Evolutionary conservation across 2,888 invertebrate species (phyloP).

Genomic region (Seladonia tumulorum): DNA sequence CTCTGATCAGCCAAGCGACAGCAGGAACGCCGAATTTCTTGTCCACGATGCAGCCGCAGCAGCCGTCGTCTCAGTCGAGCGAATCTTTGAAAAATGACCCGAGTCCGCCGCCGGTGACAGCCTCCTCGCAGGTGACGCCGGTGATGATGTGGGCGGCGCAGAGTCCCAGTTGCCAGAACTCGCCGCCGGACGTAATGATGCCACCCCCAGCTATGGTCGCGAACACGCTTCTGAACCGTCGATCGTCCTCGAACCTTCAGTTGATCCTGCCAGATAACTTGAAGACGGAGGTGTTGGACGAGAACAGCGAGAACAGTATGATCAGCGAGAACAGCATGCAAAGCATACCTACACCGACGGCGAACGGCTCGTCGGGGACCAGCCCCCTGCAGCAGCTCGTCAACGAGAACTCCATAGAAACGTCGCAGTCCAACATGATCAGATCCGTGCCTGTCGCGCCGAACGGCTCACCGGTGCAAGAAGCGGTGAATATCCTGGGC

Average conservation of each 20-base stretch:
- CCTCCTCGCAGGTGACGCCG: conserved; percentile 76
- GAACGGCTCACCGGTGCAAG: conserved; percentile 77
- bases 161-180: conserved; percentile 69
- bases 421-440: conserved; percentile 72
- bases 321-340: conserved; percentile 83
- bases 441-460: conserved; percentile 73
- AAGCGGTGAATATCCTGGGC: conserved; percentile 77
- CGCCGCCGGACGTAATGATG: conserved; percentile 88
- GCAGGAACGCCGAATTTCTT: conserved; percentile 71
- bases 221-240: conserved; percentile 84
- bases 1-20: conserved; percentile 73
- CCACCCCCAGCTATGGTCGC: conserved; percentile 88
- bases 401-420: conserved; percentile 84
- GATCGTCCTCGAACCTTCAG: conserved; percentile 86
- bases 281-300: conserved; percentile 88
- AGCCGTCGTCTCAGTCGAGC: conserved; percentile 56
- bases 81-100: conserved; percentile 80
- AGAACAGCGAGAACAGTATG: conserved; percentile 89
- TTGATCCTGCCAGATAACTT: conserved; percentile 86
- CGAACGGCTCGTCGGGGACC: conserved; percentile 71
- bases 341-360: conserved; percentile 76
- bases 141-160: conserved; percentile 81
- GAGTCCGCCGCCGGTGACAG: conserved; percentile 75
- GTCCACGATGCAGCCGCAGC: conserved; percentile 67
- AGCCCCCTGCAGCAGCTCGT: conserved; percentile 82